Percentiles rank a stretch among this genome's conserved stretches.
phyloP scores from a whole-genome alignment of 1,140 invertebrate species.

The Hyles euphorbiae region DNA sequence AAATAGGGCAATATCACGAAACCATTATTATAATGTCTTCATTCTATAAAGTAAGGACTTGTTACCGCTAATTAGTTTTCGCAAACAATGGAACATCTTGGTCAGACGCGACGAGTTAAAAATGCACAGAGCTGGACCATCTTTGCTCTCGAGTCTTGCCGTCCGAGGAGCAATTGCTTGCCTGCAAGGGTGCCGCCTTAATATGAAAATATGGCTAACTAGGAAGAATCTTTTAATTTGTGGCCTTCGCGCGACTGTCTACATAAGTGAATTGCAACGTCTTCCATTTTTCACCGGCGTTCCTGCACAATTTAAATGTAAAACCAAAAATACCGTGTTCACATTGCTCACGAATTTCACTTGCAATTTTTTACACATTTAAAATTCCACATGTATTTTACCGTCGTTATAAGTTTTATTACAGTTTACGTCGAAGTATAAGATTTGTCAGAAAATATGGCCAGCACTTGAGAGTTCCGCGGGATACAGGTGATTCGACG shows the following conservation, averaged over 20 bases:
- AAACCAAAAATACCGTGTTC: no score
- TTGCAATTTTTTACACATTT: no score
- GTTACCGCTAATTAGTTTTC: no score
- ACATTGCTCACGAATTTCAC: no score
- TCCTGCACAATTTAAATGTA: no score
- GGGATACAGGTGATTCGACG: conserved; percentile 32
- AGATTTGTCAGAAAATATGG: conserved; percentile 12
- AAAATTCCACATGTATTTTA: background rate
- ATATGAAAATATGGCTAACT: conserved; percentile 57
- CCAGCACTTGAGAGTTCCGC: conserved; percentile 4
- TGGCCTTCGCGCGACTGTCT: conserved; percentile 3
- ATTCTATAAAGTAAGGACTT: no score
- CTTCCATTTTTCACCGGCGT: no score
- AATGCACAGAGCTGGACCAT: conserved; percentile 24
- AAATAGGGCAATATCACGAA: conserved; percentile 36
- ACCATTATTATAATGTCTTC: no score
- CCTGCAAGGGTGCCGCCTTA: conserved; percentile 50
- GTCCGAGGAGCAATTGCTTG: conserved; percentile 55
- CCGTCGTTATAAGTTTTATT: conserved; percentile 8
- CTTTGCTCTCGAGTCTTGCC: conserved; percentile 18
- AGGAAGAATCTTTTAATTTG: conserved; percentile 26
- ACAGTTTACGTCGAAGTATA: conserved; percentile 10
- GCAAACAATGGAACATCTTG: conserved; percentile 12
- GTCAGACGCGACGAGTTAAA: conserved; percentile 25
- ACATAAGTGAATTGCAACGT: no score